Conservation (phyloP, 2,113 vertebrate genomes). For the Kobus ellipsiprymnus region DNA sequence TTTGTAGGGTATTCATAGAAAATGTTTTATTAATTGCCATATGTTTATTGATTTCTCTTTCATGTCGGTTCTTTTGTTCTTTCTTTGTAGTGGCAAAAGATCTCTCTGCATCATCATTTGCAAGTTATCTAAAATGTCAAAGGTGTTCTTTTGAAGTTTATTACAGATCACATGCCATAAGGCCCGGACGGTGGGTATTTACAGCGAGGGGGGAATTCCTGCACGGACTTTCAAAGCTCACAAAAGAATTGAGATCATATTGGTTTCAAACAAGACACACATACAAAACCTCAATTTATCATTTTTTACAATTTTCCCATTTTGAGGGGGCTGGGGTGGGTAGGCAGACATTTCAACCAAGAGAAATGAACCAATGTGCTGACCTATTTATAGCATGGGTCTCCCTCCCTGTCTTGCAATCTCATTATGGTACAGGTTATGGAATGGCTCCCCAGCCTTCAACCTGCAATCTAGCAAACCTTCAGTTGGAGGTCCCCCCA, state of each 20-base stretch:
- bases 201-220: conserved; percentile 74
- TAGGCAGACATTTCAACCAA: background rate
- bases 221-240: conserved; percentile 79
- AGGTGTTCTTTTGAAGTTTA: conserved; percentile 99
- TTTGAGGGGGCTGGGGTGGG: background rate
- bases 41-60: conserved; percentile 99
- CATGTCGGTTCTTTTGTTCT: conserved; percentile 99
- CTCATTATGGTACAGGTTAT: background rate
- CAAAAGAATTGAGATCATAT: conserved; percentile 74
- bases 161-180: conserved; percentile 90
- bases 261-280: conserved; percentile 77
- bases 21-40: conserved; percentile 99
- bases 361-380: conserved; percentile 46
- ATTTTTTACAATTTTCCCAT: conserved; percentile 65
- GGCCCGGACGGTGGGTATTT: conserved; percentile 90
- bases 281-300: conserved; percentile 69
- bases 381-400: conserved; percentile 53
- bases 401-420: conserved; percentile 9
- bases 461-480: background rate
- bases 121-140: conserved; percentile 98
- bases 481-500: background rate
- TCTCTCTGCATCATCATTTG: conserved; percentile 98
- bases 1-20: conserved; percentile 97
- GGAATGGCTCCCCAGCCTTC: background rate
- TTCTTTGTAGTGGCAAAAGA: conserved; percentile 99